Base-by-base conservation (phyloP, 2,113 vertebrate genomes). In the Pachypanchax playfairii region DNA sequence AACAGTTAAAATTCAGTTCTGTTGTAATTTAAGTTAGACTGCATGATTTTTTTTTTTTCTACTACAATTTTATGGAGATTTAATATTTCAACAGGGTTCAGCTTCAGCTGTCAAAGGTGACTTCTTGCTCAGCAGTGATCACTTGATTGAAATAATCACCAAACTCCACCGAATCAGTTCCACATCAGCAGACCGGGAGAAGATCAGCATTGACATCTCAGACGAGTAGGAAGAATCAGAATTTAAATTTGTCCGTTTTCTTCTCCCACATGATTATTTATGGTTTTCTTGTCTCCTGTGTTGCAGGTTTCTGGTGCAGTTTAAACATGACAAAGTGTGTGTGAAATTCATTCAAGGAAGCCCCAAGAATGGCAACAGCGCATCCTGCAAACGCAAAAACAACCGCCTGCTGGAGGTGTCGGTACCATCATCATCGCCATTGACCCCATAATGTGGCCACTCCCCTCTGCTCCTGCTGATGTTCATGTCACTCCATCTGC, bases 261-360 rank as follows among this genome's bases (percentile, higher is more conserved):
- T 1, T 1, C 5, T 9, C 12, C 8, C 10, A 35, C 18, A n/a
- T 1, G 13, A 7, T 11, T 1, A 3, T 15, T n/a, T 43, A 18
- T 46, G 36, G 6, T 53, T 24, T 61, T 4, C 5, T 0, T 7
- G 25, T 75, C 28, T 42, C 52, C 10, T 58, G 22, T 44, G 18
- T 0, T 70, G 55, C 87, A 99, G 97, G 92, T 99, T 99, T 71
- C 91, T 99, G 73, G 96, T 99, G 60, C 97, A 98, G 80, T 99
- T 99, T 89, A 94, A 95, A 61, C 96, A 98, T 57, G 96, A 99
- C 85, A 98, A 97, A 92, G 97, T 99, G 0, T 98, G 97, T 15
- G 96, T 99, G 71, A 99, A 98, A 77, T 99, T 99, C 83, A 91
- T 98, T 81, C 95, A 93, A 81, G 93, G 93, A 48, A 91, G 77